phyloP scores from a whole-genome alignment of 2,797 vertebrate genomes.

The Tadarida brasiliensis region DNA sequence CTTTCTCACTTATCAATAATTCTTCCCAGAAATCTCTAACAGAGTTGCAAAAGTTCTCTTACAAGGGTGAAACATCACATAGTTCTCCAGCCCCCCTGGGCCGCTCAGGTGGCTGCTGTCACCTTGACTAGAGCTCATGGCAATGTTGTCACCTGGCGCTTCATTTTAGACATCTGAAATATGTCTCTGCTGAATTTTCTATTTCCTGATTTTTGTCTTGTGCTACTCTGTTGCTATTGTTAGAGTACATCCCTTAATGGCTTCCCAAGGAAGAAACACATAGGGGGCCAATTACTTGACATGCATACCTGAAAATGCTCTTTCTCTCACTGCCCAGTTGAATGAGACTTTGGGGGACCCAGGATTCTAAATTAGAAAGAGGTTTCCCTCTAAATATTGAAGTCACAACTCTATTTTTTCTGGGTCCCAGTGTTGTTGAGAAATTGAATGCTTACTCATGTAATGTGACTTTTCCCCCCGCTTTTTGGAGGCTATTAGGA shows the following conservation, averaged over 20 bases:
- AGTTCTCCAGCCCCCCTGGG: neutral
- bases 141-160: neutral
- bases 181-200: neutral
- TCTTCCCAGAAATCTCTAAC: neutral
- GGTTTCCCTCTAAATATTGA: neutral
- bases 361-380: neutral
- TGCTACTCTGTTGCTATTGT: neutral
- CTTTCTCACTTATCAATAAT: neutral
- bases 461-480: neutral
- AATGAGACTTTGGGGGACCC: neutral
- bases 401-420: neutral
- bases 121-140: too few species aligned
- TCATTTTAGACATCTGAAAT: neutral
- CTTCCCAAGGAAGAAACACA: neutral
- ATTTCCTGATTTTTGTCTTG: neutral
- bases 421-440: neutral
- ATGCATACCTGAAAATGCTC: neutral
- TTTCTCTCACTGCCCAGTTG: neutral
- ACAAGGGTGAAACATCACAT: neutral
- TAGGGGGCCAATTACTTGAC: neutral
- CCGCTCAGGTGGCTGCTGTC: accelerated
- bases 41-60: neutral
- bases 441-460: neutral
- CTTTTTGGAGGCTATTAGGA: neutral
- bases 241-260: neutral